A percentile compares a stretch with the other conserved stretches of the same genome.
phyloP scores from a whole-genome alignment of 2,797 vertebrate genomes.

The Clarias pachynema region DNA sequence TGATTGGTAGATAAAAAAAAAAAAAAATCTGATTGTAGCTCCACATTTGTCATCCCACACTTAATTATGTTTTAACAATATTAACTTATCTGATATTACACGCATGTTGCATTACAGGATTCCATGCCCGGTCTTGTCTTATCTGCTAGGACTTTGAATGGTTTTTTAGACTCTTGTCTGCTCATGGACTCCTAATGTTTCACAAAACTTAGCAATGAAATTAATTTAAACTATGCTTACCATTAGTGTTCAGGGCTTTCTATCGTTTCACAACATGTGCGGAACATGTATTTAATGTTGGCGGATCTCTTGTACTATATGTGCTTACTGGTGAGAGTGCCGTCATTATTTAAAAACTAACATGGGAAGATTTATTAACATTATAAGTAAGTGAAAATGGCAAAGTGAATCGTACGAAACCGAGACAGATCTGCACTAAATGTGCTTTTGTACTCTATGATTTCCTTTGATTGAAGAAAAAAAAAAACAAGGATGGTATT shows the following conservation, averaged over 20 bases:
- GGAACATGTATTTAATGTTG: neutral
- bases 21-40: no score
- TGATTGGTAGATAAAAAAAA: neutral
- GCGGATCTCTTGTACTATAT: neutral
- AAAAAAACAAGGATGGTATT: slow-evolving; percentile 25
- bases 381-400: neutral
- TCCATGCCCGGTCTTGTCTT: slow-evolving; percentile 25
- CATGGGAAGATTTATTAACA: slow-evolving; percentile 29
- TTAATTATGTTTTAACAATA: neutral
- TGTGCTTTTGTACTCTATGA: neutral
- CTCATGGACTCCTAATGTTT: neutral
- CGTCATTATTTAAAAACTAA: slow-evolving; percentile 14
- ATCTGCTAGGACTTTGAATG: slow-evolving; percentile 50
- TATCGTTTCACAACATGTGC: slow-evolving; percentile 1
- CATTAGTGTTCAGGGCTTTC: slow-evolving; percentile 8
- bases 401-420: slow-evolving; percentile 12
- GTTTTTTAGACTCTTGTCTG: neutral
- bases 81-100: neutral
- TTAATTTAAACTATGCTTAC: slow-evolving; percentile 4
- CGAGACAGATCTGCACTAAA: neutral
- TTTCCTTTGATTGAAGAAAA: neutral
- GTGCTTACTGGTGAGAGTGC: slow-evolving; percentile 14
- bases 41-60: neutral
- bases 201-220: neutral
- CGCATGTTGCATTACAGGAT: slow-evolving; percentile 15